Percentiles rank a stretch among this genome's conserved stretches.
phyloP scores from a whole-genome alignment of 2,888 invertebrate species.

The Odontocerum albicorne region DNA sequence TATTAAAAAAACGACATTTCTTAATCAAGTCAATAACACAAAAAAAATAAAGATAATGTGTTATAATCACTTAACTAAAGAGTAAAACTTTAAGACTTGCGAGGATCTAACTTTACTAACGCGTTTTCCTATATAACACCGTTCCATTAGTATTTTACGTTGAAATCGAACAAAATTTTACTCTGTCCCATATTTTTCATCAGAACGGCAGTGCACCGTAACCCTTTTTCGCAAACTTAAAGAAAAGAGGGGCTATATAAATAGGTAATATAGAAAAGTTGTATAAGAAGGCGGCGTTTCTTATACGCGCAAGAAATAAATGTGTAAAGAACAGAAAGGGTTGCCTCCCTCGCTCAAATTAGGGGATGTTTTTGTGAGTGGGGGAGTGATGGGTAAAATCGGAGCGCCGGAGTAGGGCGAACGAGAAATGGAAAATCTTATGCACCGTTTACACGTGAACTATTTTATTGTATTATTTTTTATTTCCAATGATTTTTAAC shows the following conservation, averaged over 20 bases:
- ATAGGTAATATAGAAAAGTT: constrained; percentile 37
- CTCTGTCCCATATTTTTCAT: background rate
- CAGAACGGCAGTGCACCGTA: constrained; percentile 22
- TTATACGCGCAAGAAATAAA: constrained; percentile 38
- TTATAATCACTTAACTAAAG: no score
- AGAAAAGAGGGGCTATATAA: constrained; percentile 36
- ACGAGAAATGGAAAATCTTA: constrained; percentile 20
- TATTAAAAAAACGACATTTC: no score
- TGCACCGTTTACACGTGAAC: background rate
- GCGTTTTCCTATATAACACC: no score
- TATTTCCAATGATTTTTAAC: background rate
- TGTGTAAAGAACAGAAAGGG: constrained; percentile 38
- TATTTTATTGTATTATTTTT: no score
- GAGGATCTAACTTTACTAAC: no score
- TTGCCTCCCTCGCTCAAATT: constrained; percentile 37
- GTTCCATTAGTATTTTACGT: no score
- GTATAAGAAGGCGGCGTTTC: constrained; percentile 37
- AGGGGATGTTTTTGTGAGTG: constrained; percentile 36
- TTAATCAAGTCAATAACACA: no score
- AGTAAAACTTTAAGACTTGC: no score
- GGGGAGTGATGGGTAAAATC: constrained; percentile 19
- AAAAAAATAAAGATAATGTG: no score
- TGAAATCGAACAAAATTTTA: no score
- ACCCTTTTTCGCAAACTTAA: constrained; percentile 34
- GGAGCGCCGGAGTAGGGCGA: constrained; percentile 12